Evolutionary conservation across 2,888 invertebrate species (phyloP).

Genomic region (Eupeodes luniger): DNA sequence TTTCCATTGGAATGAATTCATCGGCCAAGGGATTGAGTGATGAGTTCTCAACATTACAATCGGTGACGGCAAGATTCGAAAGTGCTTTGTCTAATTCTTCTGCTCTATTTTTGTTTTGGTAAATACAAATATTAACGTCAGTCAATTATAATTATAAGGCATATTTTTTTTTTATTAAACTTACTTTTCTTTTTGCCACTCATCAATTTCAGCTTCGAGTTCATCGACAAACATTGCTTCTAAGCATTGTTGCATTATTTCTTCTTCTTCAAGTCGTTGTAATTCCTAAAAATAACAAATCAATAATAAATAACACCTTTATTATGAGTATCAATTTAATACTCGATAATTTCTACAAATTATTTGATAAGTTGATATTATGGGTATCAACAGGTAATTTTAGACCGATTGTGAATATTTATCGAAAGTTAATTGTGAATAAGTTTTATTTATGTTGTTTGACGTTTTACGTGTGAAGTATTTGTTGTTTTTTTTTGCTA

Average conservation of each 20-base stretch:
- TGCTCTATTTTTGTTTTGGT: slow-evolving; percentile 75
- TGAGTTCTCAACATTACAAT: slow-evolving; percentile 86
- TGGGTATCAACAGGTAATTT: too few species aligned
- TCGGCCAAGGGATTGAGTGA: slow-evolving; percentile 93
- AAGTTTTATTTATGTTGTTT: too few species aligned
- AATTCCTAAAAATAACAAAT: slow-evolving; percentile 87
- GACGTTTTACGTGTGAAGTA: too few species aligned
- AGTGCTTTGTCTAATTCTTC: slow-evolving; percentile 83
- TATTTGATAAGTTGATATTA: too few species aligned
- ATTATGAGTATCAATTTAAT: too few species aligned
- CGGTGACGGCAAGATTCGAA: slow-evolving; percentile 81
- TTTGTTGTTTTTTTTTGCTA: too few species aligned
- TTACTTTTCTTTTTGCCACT: slow-evolving; percentile 82
- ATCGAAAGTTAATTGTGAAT: too few species aligned
- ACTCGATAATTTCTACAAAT: too few species aligned
- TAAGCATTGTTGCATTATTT: slow-evolving; percentile 93
- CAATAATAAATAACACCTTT: too few species aligned
- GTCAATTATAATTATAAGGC: not conserved
- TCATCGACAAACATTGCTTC: slow-evolving; percentile 93
- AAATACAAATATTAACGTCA: not conserved
- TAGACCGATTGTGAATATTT: too few species aligned
- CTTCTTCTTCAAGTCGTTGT: slow-evolving; percentile 94
- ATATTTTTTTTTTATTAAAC: slow-evolving; percentile 25
- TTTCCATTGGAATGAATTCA: slow-evolving; percentile 90
- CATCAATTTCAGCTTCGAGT: slow-evolving; percentile 85